Base-by-base conservation (phyloP, 2,113 vertebrate species). In the Ptyas mucosa region DNA sequence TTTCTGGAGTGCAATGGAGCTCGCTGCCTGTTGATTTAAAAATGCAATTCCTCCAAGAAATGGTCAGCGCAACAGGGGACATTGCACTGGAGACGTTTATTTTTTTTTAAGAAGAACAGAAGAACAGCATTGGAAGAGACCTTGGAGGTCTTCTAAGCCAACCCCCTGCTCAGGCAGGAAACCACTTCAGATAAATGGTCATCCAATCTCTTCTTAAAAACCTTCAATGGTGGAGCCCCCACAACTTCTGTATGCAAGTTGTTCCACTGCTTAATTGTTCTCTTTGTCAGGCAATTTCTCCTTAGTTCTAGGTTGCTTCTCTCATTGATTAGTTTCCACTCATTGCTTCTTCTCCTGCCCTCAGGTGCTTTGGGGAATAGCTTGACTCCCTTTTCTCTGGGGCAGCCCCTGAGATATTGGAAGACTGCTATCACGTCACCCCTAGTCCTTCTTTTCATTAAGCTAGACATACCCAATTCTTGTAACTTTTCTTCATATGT, bases 1-100 rank as follows among this genome's bases (percentile, higher is more conserved):
- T 91, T 95, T 91, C 94, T 90, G 92, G 49, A 20, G 6, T n/a
- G 91, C 96, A 89, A 39, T 5, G 12, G 89, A 89, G 92, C 94
- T 94, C 93, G 61, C 81, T 95, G 94, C 58, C 61, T 8, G 94
- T 52, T 94, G 93, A 61, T 95, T 90, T 93, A 43, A 91, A 87
- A 91, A 26, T 95, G 91, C 69, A 81, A 39, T 39, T 52, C 55
- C 0, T 94, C 89, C 26, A 94, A 94, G 85, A 91, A 92, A 93
- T 94, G 89, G 89, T 94, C 61, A 86, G 87, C 93, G 93, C 94
- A 18, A 34, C 92, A 89, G 92, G 1, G 18, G 89, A 94, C 94
- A 9, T 55, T 49, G 58, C 92, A 93, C 0, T 29, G 91, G 92
- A 39, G 87, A 92, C 5, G 3, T 2, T 4, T 21, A 23, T 57